These are phyloP conservation scores for Drosophila acutilabella DNA, from an alignment of 2,888 invertebrate genomes.

Conservation along the genomic window DNA sequence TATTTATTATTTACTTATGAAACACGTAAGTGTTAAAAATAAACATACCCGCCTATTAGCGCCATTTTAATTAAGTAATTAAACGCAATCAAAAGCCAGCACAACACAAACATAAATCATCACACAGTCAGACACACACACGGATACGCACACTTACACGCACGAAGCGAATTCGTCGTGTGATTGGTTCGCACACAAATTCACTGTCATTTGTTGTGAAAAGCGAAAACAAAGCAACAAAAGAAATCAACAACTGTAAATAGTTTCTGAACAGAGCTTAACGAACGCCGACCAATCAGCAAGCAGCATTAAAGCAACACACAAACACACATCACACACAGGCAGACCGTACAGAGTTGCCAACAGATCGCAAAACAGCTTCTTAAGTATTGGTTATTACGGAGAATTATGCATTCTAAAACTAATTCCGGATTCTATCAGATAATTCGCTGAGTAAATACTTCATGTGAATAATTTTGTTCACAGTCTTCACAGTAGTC, in stretches of 20 bases:
- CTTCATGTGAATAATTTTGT: constrained; percentile 12
- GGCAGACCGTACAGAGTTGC: constrained; percentile 62
- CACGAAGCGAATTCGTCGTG: constrained; percentile 35
- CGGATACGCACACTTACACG: constrained; percentile 5
- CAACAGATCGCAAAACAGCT: constrained; percentile 43
- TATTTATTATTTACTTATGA: not conserved
- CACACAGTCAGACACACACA: constrained; percentile 14
- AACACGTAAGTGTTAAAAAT: not conserved
- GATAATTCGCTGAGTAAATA: constrained; percentile 16
- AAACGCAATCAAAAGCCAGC: constrained; percentile 46
- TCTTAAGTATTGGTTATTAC: constrained; percentile 19
- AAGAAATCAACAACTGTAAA: constrained; percentile 57
- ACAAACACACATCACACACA: constrained; percentile 12
- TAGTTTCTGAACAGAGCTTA: constrained; percentile 67
- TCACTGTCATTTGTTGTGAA: constrained; percentile 50
- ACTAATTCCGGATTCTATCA: constrained; percentile 47
- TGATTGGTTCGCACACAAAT: constrained; percentile 51
- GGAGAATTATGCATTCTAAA: constrained; percentile 17
- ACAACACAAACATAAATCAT: constrained; percentile 21
- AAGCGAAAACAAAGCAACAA: constrained; percentile 56
- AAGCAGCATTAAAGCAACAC: constrained; percentile 34
- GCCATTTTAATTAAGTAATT: constrained; percentile 55
- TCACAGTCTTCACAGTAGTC: constrained; percentile 35
- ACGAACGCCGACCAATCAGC: constrained; percentile 66
- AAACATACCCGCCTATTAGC: constrained; percentile 14